Evolutionary conservation across 2,113 vertebrate genomes (phyloP).

Genomic region (Passer montanus): DNA sequence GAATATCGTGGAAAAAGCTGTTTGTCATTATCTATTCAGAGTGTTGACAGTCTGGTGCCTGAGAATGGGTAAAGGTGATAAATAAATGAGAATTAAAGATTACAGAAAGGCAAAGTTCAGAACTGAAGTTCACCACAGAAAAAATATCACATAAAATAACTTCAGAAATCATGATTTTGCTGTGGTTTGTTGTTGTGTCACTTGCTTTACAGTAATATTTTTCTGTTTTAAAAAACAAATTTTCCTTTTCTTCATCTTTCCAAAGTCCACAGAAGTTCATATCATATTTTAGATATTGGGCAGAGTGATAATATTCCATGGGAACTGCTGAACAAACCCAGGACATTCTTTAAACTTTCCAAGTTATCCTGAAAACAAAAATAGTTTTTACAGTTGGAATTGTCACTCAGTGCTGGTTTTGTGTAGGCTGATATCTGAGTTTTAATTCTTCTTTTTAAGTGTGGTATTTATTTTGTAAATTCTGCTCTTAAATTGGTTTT

Average conservation of each 20-base stretch:
- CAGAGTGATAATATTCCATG: accelerated
- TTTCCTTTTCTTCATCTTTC: background rate
- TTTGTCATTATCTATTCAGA: background rate
- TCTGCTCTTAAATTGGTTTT: background rate
- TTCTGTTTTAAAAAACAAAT: background rate
- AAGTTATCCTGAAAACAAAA: background rate
- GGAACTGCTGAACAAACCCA: background rate
- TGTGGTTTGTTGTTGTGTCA: background rate
- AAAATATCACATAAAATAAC: background rate
- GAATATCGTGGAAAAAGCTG: background rate
- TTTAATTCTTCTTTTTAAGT: background rate
- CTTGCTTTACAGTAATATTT: background rate
- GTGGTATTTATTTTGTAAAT: background rate
- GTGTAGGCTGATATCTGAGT: background rate
- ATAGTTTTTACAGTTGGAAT: background rate
- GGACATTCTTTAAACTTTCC: background rate
- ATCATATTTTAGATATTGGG: background rate
- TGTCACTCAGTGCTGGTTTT: background rate
- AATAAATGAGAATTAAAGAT: background rate
- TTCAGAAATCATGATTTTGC: background rate
- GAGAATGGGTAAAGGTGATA: background rate
- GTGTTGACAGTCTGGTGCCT: background rate
- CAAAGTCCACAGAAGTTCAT: background rate
- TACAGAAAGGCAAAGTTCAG: background rate
- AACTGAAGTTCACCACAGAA: background rate